phyloP scores from a whole-genome alignment of 2,888 invertebrate species.

The Bedellia somnulentella region DNA sequence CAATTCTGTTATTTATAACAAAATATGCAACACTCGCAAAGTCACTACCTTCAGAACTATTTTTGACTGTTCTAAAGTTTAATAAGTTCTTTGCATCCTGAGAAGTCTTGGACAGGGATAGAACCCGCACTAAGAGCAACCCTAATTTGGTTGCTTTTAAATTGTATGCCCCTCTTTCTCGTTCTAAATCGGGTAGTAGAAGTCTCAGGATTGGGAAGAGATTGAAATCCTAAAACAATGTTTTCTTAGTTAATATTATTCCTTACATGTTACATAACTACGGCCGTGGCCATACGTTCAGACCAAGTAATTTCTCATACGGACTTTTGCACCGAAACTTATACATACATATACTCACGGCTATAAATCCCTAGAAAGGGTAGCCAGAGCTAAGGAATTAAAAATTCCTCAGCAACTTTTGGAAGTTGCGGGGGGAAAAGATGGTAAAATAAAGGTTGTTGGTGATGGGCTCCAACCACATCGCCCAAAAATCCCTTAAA shows the following conservation, averaged over 20 bases:
- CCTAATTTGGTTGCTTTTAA: constrained; percentile 79
- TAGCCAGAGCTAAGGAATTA: too few relatives aligned
- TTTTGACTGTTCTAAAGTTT: constrained; percentile 44
- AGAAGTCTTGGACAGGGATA: constrained; percentile 70
- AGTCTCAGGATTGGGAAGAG: constrained; percentile 78
- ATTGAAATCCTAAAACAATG: constrained; percentile 41
- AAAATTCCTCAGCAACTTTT: too few relatives aligned
- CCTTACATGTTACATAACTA: neutral
- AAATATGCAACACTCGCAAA: constrained; percentile 80
- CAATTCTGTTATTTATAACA: constrained; percentile 64
- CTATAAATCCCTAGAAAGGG: too few relatives aligned
- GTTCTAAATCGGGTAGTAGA: constrained; percentile 76
- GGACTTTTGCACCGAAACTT: too few relatives aligned
- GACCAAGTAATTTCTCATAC: too few relatives aligned
- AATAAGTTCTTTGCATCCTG: constrained; percentile 36
- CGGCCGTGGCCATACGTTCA: too few relatives aligned
- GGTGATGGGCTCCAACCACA: too few relatives aligned
- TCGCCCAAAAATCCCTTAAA: too few relatives aligned
- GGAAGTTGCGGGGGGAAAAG: too few relatives aligned
- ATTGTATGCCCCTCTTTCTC: constrained; percentile 79
- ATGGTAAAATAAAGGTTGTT: too few relatives aligned
- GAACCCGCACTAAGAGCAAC: constrained; percentile 70
- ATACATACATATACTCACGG: too few relatives aligned
- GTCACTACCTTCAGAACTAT: constrained; percentile 61
- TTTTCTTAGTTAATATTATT: constrained; percentile 2